Conservation (phyloP, 2,113 vertebrate species). For the Eidolon helvum region DNA sequence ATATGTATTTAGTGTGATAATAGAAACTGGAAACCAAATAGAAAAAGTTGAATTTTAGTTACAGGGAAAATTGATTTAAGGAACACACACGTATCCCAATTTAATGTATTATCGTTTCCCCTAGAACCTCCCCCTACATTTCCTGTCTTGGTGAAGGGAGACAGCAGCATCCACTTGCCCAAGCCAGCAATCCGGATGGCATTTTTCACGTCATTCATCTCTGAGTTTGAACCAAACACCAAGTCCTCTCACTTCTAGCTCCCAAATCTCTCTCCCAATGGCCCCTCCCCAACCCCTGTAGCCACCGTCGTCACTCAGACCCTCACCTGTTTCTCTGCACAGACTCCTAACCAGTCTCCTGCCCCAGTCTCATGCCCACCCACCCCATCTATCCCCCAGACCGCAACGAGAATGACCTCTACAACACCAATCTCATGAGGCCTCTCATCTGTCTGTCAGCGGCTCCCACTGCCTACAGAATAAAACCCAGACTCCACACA, state of each 20-base stretch:
- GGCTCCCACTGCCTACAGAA: not conserved
- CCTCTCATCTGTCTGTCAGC: not conserved
- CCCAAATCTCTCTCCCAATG: not conserved
- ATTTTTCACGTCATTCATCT: not conserved
- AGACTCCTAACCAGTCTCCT: not conserved
- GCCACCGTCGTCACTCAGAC: not conserved
- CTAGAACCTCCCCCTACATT: not conserved
- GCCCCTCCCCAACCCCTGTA: not conserved
- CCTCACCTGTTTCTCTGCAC: not conserved
- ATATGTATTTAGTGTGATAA: not conserved
- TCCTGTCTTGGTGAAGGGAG: not conserved
- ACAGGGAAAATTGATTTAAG: not conserved
- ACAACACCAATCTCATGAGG: rapidly evolving
- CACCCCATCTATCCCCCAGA: not conserved
- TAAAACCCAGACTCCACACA: not conserved
- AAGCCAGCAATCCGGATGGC: not conserved
- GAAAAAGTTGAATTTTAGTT: not conserved
- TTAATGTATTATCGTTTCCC: not conserved
- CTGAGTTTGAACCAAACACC: not conserved
- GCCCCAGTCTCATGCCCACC: not conserved
- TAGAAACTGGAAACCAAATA: not conserved
- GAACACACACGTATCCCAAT: not conserved
- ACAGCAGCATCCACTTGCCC: not conserved
- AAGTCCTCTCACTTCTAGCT: not conserved
- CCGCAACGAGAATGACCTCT: not conserved